phyloP scores from a whole-genome alignment of 2,888 invertebrate species.

The Hypercompe scribonia region DNA sequence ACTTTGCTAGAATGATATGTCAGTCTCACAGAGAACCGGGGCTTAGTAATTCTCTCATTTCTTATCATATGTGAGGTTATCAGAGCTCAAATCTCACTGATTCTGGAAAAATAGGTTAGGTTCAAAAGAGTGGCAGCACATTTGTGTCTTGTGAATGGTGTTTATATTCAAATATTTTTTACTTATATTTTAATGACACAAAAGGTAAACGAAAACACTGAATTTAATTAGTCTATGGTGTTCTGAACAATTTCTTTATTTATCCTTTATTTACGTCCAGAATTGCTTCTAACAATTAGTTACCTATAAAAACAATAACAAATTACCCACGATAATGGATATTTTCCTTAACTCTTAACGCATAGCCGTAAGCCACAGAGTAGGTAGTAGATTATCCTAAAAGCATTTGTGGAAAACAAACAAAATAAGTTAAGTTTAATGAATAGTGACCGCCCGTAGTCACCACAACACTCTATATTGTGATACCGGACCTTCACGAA shows the following conservation, averaged over 20 bases:
- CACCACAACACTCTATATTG: conserved; percentile 24
- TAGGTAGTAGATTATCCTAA: conserved; percentile 27
- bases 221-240: not conserved
- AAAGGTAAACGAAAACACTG: too few relatives aligned
- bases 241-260: not conserved
- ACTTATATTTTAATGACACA: too few relatives aligned
- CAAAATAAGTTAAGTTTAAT: conserved; percentile 35
- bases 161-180: too few relatives aligned
- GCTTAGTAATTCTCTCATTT: too few relatives aligned
- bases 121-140: too few relatives aligned
- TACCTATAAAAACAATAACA: not conserved
- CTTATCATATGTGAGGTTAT: too few relatives aligned
- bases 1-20: too few relatives aligned
- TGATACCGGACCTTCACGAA: conserved; percentile 18
- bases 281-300: not conserved
- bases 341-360: conserved; percentile 7
- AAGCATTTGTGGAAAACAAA: conserved; percentile 37
- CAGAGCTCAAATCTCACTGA: too few relatives aligned
- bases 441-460: conserved; percentile 18
- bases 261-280: not conserved
- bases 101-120: too few relatives aligned
- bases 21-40: too few relatives aligned
- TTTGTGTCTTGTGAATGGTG: too few relatives aligned
- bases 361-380: conserved; percentile 1
- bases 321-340: conserved; percentile 7